Evolutionary conservation across 1,140 invertebrate genomes (phyloP).

Genomic region (Conus ventricosus): DNA sequence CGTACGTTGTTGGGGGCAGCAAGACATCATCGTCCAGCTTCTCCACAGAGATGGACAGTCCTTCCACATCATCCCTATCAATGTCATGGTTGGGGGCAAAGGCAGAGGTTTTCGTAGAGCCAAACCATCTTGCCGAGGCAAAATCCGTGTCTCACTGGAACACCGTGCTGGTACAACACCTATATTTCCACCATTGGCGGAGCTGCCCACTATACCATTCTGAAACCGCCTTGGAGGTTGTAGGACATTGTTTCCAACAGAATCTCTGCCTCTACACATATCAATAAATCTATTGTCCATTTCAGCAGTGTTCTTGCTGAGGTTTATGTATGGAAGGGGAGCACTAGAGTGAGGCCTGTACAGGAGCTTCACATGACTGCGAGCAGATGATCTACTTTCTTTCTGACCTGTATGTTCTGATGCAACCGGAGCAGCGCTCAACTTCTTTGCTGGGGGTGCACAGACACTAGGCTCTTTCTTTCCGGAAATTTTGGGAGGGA

Average conservation of each 20-base stretch:
- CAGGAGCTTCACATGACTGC: background rate
- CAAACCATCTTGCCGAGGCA: background rate
- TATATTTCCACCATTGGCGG: background rate
- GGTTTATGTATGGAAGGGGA: conserved; percentile 68
- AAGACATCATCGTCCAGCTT: conserved; percentile 16
- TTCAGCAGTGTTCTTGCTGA: conserved; percentile 64
- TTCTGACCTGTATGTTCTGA: background rate
- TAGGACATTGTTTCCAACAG: conserved; percentile 23
- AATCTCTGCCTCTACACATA: conserved; percentile 42
- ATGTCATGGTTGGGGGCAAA: background rate
- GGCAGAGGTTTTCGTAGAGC: background rate
- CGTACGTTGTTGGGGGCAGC: conserved; percentile 6
- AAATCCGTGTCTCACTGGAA: conserved; percentile 13
- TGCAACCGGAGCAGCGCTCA: background rate
- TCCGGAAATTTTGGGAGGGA: conserved; percentile 34
- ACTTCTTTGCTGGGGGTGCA: background rate
- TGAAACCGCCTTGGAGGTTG: background rate
- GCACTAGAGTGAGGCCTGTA: conserved; percentile 56
- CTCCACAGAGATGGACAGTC: background rate
- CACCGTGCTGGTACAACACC: background rate
- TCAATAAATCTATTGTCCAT: conserved; percentile 58
- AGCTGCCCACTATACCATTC: background rate
- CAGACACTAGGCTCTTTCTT: background rate
- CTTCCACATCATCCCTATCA: background rate
- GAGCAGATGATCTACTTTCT: background rate